Evolutionary conservation across 2,888 invertebrate genomes (phyloP).

Genomic region (Copidosoma aretas): DNA sequence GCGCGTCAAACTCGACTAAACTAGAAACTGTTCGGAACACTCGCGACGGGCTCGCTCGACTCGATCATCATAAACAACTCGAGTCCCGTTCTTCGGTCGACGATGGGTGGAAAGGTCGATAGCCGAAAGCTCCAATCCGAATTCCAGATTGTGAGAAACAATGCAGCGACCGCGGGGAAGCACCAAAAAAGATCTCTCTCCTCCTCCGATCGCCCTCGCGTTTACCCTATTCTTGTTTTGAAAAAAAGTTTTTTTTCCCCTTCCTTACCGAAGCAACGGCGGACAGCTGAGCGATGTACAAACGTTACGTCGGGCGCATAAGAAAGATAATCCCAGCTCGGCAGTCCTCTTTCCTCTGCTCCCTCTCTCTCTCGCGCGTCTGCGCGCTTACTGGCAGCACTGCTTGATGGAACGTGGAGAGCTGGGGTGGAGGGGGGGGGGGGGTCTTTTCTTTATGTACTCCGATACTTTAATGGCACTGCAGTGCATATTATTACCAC

Average conservation of each 20-base stretch:
- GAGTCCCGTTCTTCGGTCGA: too few species aligned
- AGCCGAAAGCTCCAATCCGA: too few species aligned
- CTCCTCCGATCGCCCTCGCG: too few species aligned
- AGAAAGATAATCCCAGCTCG: slow-evolving; percentile 33
- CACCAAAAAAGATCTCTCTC: too few species aligned
- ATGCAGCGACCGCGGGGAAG: too few species aligned
- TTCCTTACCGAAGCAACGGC: slow-evolving; percentile 21
- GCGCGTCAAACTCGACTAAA: slow-evolving; percentile 1
- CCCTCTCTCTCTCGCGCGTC: too few species aligned
- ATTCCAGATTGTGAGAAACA: too few species aligned
- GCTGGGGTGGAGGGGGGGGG: background rate
- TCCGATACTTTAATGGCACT: slow-evolving; percentile 38
- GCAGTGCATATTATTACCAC: slow-evolving; percentile 28
- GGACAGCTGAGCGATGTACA: slow-evolving; percentile 29
- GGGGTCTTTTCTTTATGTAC: slow-evolving; percentile 37
- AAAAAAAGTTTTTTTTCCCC: background rate
- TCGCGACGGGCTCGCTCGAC: too few species aligned
- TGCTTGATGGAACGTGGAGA: background rate
- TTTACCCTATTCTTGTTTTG: background rate
- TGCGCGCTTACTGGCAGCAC: background rate
- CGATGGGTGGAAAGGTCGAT: too few species aligned
- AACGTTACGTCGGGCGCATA: slow-evolving; percentile 27
- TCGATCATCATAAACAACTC: too few species aligned
- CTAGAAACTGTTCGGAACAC: too few species aligned
- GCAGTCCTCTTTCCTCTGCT: too few species aligned